A percentile compares a stretch with the other conserved stretches of the same genome.
Conservation (phyloP, 2,113 vertebrate genomes). For the Columbina picui region DNA sequence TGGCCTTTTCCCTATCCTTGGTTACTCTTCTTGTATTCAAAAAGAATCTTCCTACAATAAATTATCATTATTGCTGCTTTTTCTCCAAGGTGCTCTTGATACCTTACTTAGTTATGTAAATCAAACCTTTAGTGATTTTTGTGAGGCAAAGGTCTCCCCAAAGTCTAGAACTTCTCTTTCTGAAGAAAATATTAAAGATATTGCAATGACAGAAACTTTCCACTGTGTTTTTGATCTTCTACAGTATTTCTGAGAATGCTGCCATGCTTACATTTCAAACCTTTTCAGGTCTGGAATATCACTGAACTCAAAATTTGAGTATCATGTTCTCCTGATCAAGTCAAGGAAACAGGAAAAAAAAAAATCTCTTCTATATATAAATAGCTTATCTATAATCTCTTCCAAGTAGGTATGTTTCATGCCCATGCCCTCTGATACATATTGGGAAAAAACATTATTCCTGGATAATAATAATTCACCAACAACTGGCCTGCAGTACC, state of each 20-base stretch:
- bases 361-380: background rate
- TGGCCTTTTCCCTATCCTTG: background rate
- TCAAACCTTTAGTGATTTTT: background rate
- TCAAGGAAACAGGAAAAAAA: background rate
- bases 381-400: background rate
- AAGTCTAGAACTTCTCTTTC: background rate
- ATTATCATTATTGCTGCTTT: background rate
- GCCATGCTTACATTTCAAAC: background rate
- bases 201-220: background rate
- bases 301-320: background rate
- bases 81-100: background rate
- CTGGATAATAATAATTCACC: background rate
- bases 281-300: background rate
- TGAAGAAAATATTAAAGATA: background rate
- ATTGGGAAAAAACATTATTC: background rate
- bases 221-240: background rate
- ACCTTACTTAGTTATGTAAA: background rate
- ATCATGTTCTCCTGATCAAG: background rate
- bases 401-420: background rate
- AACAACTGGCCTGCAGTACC: background rate
- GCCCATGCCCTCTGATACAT: background rate
- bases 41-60: background rate
- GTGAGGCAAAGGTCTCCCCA: background rate
- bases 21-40: background rate
- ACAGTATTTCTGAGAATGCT: background rate